phyloP scores from a whole-genome alignment of 35 echinoderm and acorn worm genomes.

The Apostichopus parvimensis region DNA sequence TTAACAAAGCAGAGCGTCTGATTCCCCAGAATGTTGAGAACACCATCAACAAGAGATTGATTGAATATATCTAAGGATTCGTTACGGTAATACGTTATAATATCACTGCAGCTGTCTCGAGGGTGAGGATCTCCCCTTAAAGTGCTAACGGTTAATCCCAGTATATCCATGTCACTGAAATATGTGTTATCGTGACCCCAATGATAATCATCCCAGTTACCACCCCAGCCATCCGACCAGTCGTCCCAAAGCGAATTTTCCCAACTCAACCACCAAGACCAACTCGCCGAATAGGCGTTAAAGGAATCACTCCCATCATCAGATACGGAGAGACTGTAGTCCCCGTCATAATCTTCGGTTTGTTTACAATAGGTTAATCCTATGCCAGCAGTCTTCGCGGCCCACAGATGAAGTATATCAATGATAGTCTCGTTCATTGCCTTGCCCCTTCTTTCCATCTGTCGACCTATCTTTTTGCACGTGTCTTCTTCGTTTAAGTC shows the following conservation, averaged over 20 bases:
- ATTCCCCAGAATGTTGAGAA: neutral
- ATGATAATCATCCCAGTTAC: neutral
- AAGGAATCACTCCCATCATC: neutral
- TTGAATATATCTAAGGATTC: neutral
- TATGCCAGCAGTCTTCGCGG: neutral
- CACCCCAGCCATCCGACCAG: neutral
- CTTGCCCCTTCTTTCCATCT: neutral
- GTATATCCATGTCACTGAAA: neutral
- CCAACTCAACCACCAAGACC: neutral
- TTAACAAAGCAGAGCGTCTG: neutral
- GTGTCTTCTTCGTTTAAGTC: neutral
- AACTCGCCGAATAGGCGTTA: neutral
- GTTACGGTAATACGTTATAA: neutral
- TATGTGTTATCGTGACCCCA: neutral
- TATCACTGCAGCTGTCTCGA: neutral
- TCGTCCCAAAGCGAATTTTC: neutral
- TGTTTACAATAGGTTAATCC: neutral
- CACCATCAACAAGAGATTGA: neutral
- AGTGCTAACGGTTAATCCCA: neutral
- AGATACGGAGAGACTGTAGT: neutral
- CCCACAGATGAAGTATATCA: neutral
- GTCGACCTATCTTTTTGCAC: neutral
- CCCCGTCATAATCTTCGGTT: neutral
- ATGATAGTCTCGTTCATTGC: slow-evolving; percentile 6
- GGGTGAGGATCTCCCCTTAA: neutral